These are phyloP conservation scores for Coelinius sp. DNA, from an alignment of 2,888 invertebrate species.

Conservation along the genomic window DNA sequence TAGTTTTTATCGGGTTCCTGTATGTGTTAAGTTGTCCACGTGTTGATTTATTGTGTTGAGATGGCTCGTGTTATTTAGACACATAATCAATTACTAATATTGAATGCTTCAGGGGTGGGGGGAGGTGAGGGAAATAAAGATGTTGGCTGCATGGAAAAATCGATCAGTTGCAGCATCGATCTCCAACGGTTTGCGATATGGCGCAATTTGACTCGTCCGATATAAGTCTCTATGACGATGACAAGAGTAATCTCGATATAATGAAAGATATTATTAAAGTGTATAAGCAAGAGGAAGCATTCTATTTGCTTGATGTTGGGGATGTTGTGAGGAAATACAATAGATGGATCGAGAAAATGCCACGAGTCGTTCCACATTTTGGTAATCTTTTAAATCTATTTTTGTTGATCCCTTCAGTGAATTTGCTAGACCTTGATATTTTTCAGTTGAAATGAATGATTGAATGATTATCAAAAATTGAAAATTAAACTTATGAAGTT, in stretches of 20 bases:
- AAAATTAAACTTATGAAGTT: too few relatives aligned
- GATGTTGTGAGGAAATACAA: constrained; percentile 59
- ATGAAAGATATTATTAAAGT: constrained; percentile 54
- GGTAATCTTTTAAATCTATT: constrained; percentile 60
- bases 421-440: too few relatives aligned
- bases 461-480: too few relatives aligned
- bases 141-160: neutral
- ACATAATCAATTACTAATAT: too few relatives aligned
- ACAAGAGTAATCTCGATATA: constrained; percentile 51
- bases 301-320: constrained; percentile 60
- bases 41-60: too few relatives aligned
- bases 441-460: too few relatives aligned
- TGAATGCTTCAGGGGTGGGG: neutral
- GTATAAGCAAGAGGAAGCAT: constrained; percentile 58
- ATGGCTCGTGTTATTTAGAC: too few relatives aligned
- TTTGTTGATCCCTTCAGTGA: too few relatives aligned
- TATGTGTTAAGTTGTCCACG: too few relatives aligned
- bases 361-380: constrained; percentile 62
- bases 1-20: too few relatives aligned
- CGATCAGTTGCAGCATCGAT: neutral
- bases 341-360: constrained; percentile 63
- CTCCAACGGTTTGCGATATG: constrained; percentile 23
- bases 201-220: constrained; percentile 46
- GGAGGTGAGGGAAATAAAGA: neutral
- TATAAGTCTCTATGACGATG: constrained; percentile 56